Conservation (phyloP, 2,797 vertebrate genomes). For the Pagetopsis macropterus region DNA sequence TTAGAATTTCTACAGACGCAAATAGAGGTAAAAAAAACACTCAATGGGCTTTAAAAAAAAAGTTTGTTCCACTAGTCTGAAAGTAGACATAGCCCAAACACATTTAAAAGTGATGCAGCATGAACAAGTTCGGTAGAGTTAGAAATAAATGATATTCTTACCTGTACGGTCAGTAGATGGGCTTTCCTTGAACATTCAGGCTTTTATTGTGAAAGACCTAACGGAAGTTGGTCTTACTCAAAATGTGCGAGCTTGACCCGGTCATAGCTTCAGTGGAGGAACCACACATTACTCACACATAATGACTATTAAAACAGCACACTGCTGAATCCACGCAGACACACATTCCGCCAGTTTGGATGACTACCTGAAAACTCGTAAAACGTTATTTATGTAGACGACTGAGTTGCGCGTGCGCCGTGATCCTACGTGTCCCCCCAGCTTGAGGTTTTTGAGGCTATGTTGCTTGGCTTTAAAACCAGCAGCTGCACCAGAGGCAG, state of each 20-base stretch:
- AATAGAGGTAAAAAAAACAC: no score
- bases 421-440: slow-evolving; percentile 19
- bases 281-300: background rate
- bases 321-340: rapidly evolving
- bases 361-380: background rate
- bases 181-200: no score
- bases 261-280: background rate
- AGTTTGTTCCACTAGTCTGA: no score
- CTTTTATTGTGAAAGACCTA: slow-evolving; percentile 31
- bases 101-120: no score
- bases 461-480: slow-evolving; percentile 61
- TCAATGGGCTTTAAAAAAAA: no score
- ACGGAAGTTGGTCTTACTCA: background rate
- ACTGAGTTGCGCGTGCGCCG: slow-evolving; percentile 65
- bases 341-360: background rate
- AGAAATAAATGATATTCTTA: no score
- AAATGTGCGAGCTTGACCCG: background rate
- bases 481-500: slow-evolving; percentile 57
- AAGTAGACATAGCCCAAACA: no score
- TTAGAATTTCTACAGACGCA: no score
- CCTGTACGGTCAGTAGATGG: no score
- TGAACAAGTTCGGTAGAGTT: no score
- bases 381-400: background rate
- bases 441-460: slow-evolving; percentile 55
- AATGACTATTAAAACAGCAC: no score